These are phyloP conservation scores for Atlantisia rogersi DNA, from an alignment of 2,113 vertebrate species.

Conservation along the genomic window DNA sequence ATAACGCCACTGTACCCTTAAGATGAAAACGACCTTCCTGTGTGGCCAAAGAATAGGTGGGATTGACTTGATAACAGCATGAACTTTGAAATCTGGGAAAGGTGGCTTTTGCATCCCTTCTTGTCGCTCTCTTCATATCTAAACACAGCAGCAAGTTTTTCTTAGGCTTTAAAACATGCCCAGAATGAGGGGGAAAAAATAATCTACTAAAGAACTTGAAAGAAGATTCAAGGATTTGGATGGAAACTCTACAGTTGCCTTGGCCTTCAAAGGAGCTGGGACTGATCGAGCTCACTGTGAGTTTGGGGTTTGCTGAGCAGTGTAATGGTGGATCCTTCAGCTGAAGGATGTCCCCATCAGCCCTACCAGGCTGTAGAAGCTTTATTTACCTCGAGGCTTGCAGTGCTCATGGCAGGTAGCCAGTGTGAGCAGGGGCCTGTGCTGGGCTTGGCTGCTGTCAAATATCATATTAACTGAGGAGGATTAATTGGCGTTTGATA, in stretches of 20 bases:
- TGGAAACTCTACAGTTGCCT: background rate
- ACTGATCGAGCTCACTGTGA: background rate
- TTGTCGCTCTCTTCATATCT: background rate
- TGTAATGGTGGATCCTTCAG: background rate
- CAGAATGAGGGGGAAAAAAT: background rate
- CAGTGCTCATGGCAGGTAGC: background rate
- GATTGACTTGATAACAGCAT: background rate
- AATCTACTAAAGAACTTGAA: background rate
- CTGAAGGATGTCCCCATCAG: background rate
- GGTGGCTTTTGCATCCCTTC: background rate
- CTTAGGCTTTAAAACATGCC: background rate
- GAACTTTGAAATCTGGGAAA: background rate
- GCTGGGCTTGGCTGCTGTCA: background rate
- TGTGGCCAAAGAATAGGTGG: background rate
- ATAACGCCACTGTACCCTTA: background rate
- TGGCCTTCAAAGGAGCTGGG: background rate
- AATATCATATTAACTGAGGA: background rate
- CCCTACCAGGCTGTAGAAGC: background rate
- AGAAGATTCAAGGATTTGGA: background rate
- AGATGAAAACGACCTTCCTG: background rate
- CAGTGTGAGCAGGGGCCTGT: background rate
- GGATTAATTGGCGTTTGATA: background rate
- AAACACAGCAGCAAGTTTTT: background rate
- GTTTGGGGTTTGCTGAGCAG: background rate
- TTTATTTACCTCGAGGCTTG: background rate